Conservation (phyloP, 2,113 vertebrate species). For the Anguilla rostrata region DNA sequence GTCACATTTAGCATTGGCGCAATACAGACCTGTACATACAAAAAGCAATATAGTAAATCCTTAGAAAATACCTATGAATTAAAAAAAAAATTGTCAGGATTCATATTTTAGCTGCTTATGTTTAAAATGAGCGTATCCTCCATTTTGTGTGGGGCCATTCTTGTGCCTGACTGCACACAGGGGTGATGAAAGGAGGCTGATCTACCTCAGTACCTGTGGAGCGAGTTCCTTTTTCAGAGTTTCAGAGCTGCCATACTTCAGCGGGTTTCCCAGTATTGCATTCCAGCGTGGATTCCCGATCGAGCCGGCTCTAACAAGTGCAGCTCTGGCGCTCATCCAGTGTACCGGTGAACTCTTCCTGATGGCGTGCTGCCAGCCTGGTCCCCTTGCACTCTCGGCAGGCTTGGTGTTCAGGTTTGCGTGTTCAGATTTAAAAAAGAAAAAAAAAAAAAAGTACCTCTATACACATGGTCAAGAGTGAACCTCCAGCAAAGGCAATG, state of each 20-base stretch:
- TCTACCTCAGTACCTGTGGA: too few relatives aligned
- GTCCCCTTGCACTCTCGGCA: background rate
- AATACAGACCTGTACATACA: background rate
- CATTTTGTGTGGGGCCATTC: background rate
- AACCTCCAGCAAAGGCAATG: background rate
- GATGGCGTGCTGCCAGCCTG: background rate
- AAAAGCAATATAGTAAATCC: background rate
- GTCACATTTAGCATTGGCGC: background rate
- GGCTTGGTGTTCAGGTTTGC: background rate
- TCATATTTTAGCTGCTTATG: background rate
- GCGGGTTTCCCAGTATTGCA: too few relatives aligned
- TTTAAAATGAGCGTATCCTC: background rate
- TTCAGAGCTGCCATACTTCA: too few relatives aligned
- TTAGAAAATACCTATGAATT: background rate
- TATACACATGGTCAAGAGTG: background rate
- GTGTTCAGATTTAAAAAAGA: too few relatives aligned
- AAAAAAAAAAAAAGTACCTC: background rate
- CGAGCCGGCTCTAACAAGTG: too few relatives aligned
- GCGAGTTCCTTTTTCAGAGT: too few relatives aligned
- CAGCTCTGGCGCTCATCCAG: background rate
- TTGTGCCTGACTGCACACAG: too few relatives aligned
- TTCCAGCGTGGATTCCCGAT: too few relatives aligned
- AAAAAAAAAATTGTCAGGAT: background rate
- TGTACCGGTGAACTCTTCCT: background rate
- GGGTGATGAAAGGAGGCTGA: too few relatives aligned